A percentile compares a stretch with the other conserved stretches of the same genome.
phyloP scores from a whole-genome alignment of 2,888 invertebrate genomes.

The Chydorus sphaericus region DNA sequence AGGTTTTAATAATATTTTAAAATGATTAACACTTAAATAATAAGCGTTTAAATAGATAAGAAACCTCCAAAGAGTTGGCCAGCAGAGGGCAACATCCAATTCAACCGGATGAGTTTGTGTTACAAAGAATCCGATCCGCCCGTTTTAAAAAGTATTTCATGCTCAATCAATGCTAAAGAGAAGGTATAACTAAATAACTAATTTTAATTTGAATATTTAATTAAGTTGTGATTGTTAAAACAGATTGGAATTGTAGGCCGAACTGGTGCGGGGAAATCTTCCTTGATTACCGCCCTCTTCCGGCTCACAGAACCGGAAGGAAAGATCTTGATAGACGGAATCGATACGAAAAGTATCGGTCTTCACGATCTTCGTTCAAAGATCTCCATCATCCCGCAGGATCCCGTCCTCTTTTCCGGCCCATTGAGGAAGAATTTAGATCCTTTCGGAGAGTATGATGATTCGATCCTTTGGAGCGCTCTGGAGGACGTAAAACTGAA shows the following conservation, averaged over 20 bases:
- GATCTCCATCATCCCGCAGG: conserved; percentile 35
- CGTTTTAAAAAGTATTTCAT: conserved; percentile 31
- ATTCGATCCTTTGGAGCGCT: conserved; percentile 17
- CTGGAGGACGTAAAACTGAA: conserved; percentile 40
- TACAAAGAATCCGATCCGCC: conserved; percentile 31
- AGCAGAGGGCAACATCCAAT: conserved; percentile 23
- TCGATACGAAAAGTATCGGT: conserved; percentile 52
- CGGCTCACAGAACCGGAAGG: conserved; percentile 67
- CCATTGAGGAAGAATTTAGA: conserved; percentile 29
- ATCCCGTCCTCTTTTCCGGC: conserved; percentile 29
- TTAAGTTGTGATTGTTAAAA: no score
- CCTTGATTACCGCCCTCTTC: conserved; percentile 61
- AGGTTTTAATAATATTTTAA: conserved; percentile 23
- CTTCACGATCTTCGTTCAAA: conserved; percentile 34
- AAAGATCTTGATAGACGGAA: conserved; percentile 60
- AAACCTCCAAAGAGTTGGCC: conserved; percentile 32
- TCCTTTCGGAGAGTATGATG: conserved; percentile 27
- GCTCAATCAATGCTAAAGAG: conserved; percentile 30
- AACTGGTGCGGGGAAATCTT: conserved; percentile 72
- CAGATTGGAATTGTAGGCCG: conserved; percentile 59
- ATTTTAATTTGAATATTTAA: conserved; percentile 4
- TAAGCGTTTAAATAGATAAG: conserved; percentile 29
- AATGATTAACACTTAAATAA: no score
- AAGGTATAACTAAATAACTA: no score
- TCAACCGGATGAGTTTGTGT: conserved; percentile 25